phyloP scores from a whole-genome alignment of 2,797 vertebrate genomes.

The Ctenopoma kingsleyae region DNA sequence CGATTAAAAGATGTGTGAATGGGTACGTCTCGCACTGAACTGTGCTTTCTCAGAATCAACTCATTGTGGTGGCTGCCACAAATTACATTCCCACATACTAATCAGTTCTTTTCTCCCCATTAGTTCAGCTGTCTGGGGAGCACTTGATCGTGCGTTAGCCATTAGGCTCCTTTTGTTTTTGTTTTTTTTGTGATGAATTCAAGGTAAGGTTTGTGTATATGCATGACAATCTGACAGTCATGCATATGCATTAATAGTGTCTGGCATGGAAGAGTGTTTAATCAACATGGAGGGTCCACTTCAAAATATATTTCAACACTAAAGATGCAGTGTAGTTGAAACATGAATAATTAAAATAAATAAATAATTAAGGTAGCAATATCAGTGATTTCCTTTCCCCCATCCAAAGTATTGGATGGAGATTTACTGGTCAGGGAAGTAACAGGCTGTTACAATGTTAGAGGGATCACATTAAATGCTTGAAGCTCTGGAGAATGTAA shows the following conservation, averaged over 20 bases:
- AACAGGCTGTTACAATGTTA: neutral
- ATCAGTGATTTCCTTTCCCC: too few relatives aligned
- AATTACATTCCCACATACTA: constrained; percentile 45
- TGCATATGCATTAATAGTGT: constrained; percentile 10
- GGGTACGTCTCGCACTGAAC: constrained; percentile 57
- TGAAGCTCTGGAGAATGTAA: constrained; percentile 58
- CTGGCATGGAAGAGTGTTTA: constrained; percentile 8
- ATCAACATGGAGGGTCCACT: constrained; percentile 30
- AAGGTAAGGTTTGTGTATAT: neutral
- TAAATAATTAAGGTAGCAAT: neutral
- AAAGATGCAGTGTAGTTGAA: neutral
- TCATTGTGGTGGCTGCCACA: constrained; percentile 30
- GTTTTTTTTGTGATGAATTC: neutral
- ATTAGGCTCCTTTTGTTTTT: constrained; percentile 4
- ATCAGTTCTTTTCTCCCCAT: constrained; percentile 5
- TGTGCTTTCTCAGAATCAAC: constrained; percentile 48
- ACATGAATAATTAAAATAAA: neutral
- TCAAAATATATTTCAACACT: constrained; percentile 1
- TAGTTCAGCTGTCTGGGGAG: constrained; percentile 10
- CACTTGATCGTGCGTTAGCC: constrained; percentile 1
- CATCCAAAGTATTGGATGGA: neutral
- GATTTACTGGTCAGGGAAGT: neutral
- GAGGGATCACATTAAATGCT: neutral
- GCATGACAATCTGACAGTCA: constrained; percentile 9
- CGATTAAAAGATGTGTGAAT: constrained; percentile 72